Evolutionary conservation across 2,888 invertebrate species (phyloP).

Genomic region (Oligia latruncula): DNA sequence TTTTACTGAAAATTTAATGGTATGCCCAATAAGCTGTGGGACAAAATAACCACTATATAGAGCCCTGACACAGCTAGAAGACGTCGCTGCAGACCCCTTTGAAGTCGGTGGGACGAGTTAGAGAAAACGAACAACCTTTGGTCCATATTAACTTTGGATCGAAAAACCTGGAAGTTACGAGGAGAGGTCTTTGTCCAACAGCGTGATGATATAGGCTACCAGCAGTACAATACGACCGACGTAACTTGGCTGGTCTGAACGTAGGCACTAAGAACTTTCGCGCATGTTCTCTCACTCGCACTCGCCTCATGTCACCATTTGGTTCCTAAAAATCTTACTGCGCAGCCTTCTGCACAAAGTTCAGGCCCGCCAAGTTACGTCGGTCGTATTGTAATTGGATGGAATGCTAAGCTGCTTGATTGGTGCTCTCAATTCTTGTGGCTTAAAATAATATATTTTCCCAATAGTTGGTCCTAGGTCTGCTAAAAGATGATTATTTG

Average conservation of each 20-base stretch:
- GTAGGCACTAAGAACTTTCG: too few species aligned
- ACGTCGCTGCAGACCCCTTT: background rate
- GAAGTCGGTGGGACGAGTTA: background rate
- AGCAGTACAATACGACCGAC: too few species aligned
- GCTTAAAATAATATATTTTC: background rate
- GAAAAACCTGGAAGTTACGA: background rate
- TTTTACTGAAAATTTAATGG: background rate
- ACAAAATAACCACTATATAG: background rate
- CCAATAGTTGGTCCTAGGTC: background rate
- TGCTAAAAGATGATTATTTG: conserved; percentile 8
- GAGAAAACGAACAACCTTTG: background rate
- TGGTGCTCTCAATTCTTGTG: background rate
- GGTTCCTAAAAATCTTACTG: too few species aligned
- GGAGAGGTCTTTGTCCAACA: background rate
- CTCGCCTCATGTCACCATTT: too few species aligned
- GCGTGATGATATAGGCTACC: background rate
- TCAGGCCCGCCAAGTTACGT: too few species aligned
- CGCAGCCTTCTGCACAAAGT: too few species aligned
- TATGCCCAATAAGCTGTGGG: background rate
- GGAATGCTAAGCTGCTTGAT: background rate
- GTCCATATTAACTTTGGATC: background rate
- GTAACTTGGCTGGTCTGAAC: too few species aligned
- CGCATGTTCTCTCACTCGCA: too few species aligned
- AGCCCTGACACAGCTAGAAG: background rate
- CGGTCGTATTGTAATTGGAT: background rate